Evolutionary conservation across 1,140 invertebrate genomes (phyloP), one percentile per base, ranked within the genome.

Genomic region (Bombus polaris): DNA sequence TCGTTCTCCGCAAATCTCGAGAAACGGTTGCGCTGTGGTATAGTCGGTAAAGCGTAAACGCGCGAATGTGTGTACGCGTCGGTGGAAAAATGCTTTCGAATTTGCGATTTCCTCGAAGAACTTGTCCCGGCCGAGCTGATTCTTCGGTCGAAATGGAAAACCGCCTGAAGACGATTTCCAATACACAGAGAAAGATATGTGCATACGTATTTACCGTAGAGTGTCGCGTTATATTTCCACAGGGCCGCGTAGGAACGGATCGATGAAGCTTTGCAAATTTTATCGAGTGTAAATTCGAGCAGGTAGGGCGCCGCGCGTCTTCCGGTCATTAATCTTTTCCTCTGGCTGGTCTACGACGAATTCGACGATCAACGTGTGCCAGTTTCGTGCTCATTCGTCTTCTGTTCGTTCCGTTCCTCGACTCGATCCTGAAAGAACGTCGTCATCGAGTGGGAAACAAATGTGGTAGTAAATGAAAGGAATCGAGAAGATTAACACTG

Each of bases 301-400:
- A 65, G 85, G 79, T 81, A 81, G 84, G 76, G 86, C 79, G 81
- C 86, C 81, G 83, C 75, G 81, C 82, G 85, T 84, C 82, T 91
- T 90, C 90, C 90, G 89, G 89, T 91, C 90, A 91, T 91, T 91
- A 91, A 91, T 91, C 90, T 91, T 89, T 81, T 71, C 85, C 32
- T 59, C 6, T 39, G 6, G 79, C 57, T 83, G 65, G 76, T 18
- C 75, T 71, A 72, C 85, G 88, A 89, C 87, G 81, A 87, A 87
- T 90, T 89, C 85, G 78, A 62, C 70, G 71, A 81, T 70, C 77
- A 88, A 90, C 85, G 73, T 90, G 89, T 87, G 85, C 89, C 84
- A 57, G 82, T 83, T 78, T 78, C 59, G 28, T n/a, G 44, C 39
- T 74, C 71, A 71, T 85, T 81, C 59, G 79, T 81, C 57, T 66